These are phyloP conservation scores for Mystacides longicornis DNA, from an alignment of 2,888 invertebrate genomes.

Conservation along the genomic window DNA sequence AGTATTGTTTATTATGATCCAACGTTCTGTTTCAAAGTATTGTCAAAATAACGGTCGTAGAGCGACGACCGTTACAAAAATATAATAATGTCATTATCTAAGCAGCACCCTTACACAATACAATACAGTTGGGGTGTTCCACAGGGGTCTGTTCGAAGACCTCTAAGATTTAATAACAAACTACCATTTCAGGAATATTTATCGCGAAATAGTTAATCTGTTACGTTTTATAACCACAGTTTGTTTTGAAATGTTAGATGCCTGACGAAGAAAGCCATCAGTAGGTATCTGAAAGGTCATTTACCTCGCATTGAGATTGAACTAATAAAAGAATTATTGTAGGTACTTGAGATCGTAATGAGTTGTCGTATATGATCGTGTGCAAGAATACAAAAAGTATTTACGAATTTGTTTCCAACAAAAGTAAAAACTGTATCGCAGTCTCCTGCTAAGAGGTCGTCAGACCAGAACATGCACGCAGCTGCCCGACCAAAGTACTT, in stretches of 20 bases:
- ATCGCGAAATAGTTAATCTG: no score
- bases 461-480: conserved; percentile 23
- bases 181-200: neutral
- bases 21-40: no score
- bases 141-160: neutral
- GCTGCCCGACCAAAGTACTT: conserved; percentile 22
- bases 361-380: neutral
- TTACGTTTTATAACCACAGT: neutral
- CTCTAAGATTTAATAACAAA: neutral
- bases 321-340: neutral
- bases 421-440: neutral
- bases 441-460: conserved; percentile 12
- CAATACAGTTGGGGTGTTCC: neutral
- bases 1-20: no score
- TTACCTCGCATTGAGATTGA: neutral
- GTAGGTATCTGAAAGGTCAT: neutral
- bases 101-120: neutral
- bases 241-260: neutral
- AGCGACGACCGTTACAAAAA: conserved; percentile 2
- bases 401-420: conserved; percentile 5
- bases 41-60: neutral
- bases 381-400: conserved; percentile 1
- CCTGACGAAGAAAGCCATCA: neutral
- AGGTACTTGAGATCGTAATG: neutral
- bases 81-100: neutral